Conservation (phyloP, 2,113 vertebrate species). For the Furnarius figulus region DNA sequence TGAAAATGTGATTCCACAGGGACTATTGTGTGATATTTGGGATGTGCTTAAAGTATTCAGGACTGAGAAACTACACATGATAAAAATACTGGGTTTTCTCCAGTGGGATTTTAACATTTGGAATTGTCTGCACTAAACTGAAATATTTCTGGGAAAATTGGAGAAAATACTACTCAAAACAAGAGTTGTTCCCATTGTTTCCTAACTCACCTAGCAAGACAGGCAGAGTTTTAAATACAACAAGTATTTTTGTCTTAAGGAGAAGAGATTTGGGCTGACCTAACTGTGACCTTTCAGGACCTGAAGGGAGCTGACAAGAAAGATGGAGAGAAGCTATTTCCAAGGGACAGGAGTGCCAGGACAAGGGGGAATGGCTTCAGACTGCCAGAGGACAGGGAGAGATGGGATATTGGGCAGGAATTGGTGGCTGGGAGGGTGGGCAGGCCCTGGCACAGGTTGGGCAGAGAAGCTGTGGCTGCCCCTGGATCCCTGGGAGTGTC, state of each 20-base stretch:
- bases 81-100: background rate
- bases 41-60: background rate
- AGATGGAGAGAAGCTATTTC: background rate
- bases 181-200: background rate
- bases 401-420: rapidly evolving
- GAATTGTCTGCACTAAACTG: background rate
- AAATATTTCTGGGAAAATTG: background rate
- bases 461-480: background rate
- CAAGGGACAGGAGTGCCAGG: background rate
- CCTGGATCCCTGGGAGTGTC: background rate
- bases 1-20: background rate
- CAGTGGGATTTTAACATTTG: background rate
- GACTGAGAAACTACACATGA: background rate
- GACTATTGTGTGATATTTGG: background rate
- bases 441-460: background rate
- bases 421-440: background rate
- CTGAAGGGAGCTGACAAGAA: background rate
- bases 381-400: rapidly evolving
- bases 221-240: background rate
- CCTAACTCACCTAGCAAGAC: background rate
- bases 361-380: background rate
- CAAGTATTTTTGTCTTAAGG: background rate
- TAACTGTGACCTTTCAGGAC: background rate
- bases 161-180: background rate
- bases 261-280: background rate